Base-by-base conservation (phyloP, 2,113 vertebrate species). In the Xyrauchen texanus region DNA sequence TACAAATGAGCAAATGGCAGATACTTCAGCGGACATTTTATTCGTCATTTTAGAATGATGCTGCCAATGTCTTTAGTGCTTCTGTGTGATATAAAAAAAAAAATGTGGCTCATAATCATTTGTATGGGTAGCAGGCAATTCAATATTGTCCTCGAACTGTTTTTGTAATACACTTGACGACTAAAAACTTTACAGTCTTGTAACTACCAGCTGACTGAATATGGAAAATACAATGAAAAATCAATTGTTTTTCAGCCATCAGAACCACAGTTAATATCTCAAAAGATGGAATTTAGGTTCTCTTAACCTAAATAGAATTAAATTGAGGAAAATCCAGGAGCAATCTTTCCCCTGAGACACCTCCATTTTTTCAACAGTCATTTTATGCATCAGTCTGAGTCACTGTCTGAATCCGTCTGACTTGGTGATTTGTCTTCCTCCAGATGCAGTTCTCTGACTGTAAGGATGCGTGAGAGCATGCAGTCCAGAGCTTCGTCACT, bases 391-490 rank as follows among this genome's bases (percentile, higher is more conserved):
- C 46, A 75, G 34, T 84, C 79, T 0, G 60, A 75, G 44, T 84
- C 79, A 3, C 15, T 62, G 49, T 81, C 79, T 2, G 76, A 68
- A 0, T 78, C 79, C 0, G 34, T 69, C 5, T 10, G 9, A 16
- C 6, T 16, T 10, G 34, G 6, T 3, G 70, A 15, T 16, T 69
- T 65, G 88, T 91, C 93, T 87, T 93, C 93, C 88, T 91, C 91
- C 87, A 96, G 90, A 0, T 98, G 95, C 85, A 98, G 90, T 88
- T 99, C 96, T 85, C 97, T 90, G 88, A 98, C 95, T 71, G 95
- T 95, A 72, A 98, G 95, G 87, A 98, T 98, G 63, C 97, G 92
- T 6, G 91, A 95, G 83, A 99, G 92, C 97, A 99, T 99, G 92
- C 94, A 95, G 87, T 97, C 96, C 94, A 98, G 92, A 84, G 94